Evolutionary conservation across 2,797 vertebrate genomes (phyloP), one percentile per base, ranked within the genome.

Genomic region (Ibycter americanus): DNA sequence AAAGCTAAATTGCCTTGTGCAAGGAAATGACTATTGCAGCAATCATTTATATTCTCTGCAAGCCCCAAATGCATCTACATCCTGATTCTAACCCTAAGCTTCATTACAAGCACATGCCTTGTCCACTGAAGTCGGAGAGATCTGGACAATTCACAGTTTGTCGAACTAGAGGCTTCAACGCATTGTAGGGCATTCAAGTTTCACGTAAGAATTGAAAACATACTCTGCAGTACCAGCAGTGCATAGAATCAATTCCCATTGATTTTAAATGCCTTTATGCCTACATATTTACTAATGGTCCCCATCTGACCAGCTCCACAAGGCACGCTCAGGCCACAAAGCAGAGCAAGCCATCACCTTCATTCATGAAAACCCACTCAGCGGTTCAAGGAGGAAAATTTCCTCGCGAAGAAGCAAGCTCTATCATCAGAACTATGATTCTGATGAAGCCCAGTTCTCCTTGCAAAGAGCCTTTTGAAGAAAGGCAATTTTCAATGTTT

Each of bases 401-500:
- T 49, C 52, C 59, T 59, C 0, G 0, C 44, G 38, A 61, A 40
- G 31, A 1, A 73, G 18, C 15, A 49, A 73, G 19, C 15, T 15
- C 14, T 31, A 2, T 4, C 1, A 34, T 6, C 52, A 83, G 52
- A 81, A 12, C 40, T 23, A 5, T 0, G 0, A 16, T 15, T 40
- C 31, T 31, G 32, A 4, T 1, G 20, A 22, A 76, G 31, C 3
- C 32, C 61, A 15, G 15, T 0, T 31, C 17, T 15, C n/a, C 27
- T 47, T 17, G 26, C 44, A 27, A 59, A 52, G n/a, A 68, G 18
- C 9, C 6, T 54, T 31, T 3, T 18, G 71, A 22, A 31, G 13
- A 61, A 42, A 81, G 34, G 42, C 51, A 93, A 56, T 40, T 59
- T 76, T 38, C 44, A 27, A 4, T 5, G 15, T 31, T 87, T 8